Base-by-base conservation (phyloP, 2,888 invertebrate species). In the Heliconius hortense region DNA sequence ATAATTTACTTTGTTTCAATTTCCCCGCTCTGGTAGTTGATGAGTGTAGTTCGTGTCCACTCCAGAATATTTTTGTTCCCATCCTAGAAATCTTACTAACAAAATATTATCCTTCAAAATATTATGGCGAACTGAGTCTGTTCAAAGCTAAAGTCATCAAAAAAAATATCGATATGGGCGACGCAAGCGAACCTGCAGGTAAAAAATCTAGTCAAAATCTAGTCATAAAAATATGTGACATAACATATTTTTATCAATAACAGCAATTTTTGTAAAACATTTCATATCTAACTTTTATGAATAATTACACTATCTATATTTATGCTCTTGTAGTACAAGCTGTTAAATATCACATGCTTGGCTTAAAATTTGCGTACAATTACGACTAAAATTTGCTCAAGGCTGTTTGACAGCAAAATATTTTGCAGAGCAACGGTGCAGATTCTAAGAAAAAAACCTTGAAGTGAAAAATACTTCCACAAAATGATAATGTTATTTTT, bases 281-380 rank as follows among this genome's bases (percentile, higher is more conserved):
- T 60, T 24, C 13, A 26, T 13, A 26, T 5, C 26, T 60, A 60
- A 26, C 15, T 26, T 26, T 26, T 60, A 60, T 26, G 60, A 60
- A 60, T 60, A 60, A 60, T 60, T 60, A 60, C 60, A 26, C 15
- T 15, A 26, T 15, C 26, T 5, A 26, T 26, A 26, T 60, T 60
- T 26, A 26, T 26, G 26, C 26, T 60, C 15, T 60, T 26, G 60
- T 60, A 26, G 4, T 60, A 60, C 60, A 60, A 60, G 5, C 26
- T 26, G 26, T 60, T 60, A 60, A 24, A 26, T 4, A 15, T 60
- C 60, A 60, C 60, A 60, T 15, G 60, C 26, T n/a, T 59, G 4
- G 59, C 24, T 60, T 60, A 24, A 60, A 60, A 60, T 60, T 60
- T 60, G 15, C 60, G 26, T 60, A 60, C 60, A 60, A 60, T 60